Base-by-base conservation (phyloP, 2,888 invertebrate species). In the Drosophila neonasuta region DNA sequence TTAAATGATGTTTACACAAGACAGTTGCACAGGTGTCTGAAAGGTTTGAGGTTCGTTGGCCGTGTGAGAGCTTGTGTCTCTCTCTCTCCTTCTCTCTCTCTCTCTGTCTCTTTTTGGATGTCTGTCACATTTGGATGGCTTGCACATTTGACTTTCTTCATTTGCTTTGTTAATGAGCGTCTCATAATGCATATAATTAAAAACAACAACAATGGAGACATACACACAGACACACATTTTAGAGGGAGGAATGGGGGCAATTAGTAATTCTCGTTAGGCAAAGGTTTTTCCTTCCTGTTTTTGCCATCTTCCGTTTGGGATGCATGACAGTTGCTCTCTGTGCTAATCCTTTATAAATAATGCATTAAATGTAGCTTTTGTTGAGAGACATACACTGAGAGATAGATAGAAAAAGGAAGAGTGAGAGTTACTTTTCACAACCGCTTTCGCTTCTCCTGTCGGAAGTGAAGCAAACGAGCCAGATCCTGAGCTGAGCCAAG, bases 181-280 rank as follows among this genome's bases (percentile, higher is more conserved):
- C 82, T 74, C 87, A 81, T 86, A 86, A 86, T 77, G 82, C 85
- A 84, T 74, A 72, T 79, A 80, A 86, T 84, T 82, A 81, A 71
- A 69, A 66, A 52, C 74, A 57, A 68, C 61, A 84, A 71, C 79
- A 84, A 81, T 72, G 51, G 68, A 61, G 65, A 55, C 65, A 69
- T 36, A 50, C 10, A 56, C 44, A 36, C 15, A 58, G 30, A 34
- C 15, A 60, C 32, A 13, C 15, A 52, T 20, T 29, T 11, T 9
- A 20, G n/a, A 15, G 15, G 45, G 15, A 15, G 45, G 48, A 57
- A 79, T 58, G 56, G 57, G 54, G 79, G 80, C 86, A 80, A 86
- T 86, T 80, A 85, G 74, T 65, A 73, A 80, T 80, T 80, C 86
- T 77, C 77, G 80, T 82, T 82, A 74, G 82, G 77, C 80, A 79